Evolutionary conservation across 2,888 invertebrate species (phyloP), one percentile per base, ranked within the genome.

Genomic region (Dolomedes plantarius): DNA sequence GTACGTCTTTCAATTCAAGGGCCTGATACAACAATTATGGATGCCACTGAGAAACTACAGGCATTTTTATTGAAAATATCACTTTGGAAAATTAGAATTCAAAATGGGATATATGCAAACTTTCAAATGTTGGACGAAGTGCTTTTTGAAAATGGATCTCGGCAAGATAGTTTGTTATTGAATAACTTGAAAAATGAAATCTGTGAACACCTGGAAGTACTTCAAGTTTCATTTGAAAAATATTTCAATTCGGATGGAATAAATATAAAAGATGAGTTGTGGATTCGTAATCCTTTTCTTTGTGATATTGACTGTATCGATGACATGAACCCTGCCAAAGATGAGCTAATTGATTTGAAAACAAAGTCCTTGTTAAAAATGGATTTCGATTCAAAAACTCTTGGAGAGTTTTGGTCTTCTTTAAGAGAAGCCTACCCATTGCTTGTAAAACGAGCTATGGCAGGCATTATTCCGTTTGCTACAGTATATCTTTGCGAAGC

Each of bases 251-350:
- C 65, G 46, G 65, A 75, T 75, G 65, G 75, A 65, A 75, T 75
- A 75, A 75, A 75, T 75, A 75, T 75, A 75, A 75, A 75, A 75
- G 41, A 75, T 41, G 75, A 75, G 75, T 75, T 75, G 65, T 75
- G 75, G 75, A 75, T 75, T 75, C 75, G 75, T 75, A 75, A 75
- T 75, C 75, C 75, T 75, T 75, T 75, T 65, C 75, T 75, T 75
- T 75, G 75, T 75, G 75, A 75, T 75, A 75, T 75, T 75, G 75
- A 75, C 75, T 75, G 65, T 75, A 75, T 75, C 75, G 65, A 75
- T 75, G 65, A 41, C 64, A 75, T 75, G 65, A 75, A 75, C 75
- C 75, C 75, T 65, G 75, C 65, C 65, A 75, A 75, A 75, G 65
- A 65, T 75, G 41, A 75, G 75, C 64, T 75, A 75, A 75, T 75